Evolutionary conservation across 2,888 invertebrate species (phyloP).

Genomic region (Acheta domesticus): DNA sequence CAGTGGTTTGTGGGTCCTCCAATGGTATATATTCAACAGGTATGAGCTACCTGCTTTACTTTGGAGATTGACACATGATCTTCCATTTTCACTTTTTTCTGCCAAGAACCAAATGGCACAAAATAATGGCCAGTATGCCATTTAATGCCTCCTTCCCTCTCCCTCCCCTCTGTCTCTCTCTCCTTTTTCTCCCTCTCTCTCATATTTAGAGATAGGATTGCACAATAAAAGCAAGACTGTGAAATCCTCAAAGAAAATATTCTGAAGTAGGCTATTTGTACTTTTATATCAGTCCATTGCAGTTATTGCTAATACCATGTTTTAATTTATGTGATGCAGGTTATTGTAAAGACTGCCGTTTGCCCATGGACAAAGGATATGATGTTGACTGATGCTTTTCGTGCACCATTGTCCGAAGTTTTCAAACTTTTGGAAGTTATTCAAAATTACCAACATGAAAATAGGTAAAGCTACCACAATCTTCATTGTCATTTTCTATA

Average conservation of each 20-base stretch:
- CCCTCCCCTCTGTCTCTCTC: too few species aligned
- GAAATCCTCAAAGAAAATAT: too few species aligned
- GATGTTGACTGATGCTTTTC: conserved; percentile 83
- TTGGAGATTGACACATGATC: background rate
- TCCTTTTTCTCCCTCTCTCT: too few species aligned
- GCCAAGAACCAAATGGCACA: too few species aligned
- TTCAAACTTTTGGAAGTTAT: conserved; percentile 84
- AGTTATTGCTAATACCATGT: background rate
- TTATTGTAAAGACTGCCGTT: conserved; percentile 62
- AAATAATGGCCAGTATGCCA: too few species aligned
- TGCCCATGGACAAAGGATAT: conserved; percentile 83
- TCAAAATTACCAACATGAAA: conserved; percentile 73
- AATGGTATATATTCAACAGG: conserved; percentile 52
- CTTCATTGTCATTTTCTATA: background rate
- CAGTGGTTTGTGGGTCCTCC: conserved; percentile 51
- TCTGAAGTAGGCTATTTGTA: background rate
- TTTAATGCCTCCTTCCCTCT: too few species aligned
- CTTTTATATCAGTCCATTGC: background rate
- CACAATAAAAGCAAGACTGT: too few species aligned
- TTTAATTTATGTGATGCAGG: conserved; percentile 40
- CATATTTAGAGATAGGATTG: too few species aligned
- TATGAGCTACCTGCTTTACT: conserved; percentile 31
- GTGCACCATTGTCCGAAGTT: conserved; percentile 84
- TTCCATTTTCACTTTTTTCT: background rate
- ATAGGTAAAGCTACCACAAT: conserved; percentile 55